Evolutionary conservation across 2,797 vertebrate genomes (phyloP).

Genomic region (Lacerta agilis): DNA sequence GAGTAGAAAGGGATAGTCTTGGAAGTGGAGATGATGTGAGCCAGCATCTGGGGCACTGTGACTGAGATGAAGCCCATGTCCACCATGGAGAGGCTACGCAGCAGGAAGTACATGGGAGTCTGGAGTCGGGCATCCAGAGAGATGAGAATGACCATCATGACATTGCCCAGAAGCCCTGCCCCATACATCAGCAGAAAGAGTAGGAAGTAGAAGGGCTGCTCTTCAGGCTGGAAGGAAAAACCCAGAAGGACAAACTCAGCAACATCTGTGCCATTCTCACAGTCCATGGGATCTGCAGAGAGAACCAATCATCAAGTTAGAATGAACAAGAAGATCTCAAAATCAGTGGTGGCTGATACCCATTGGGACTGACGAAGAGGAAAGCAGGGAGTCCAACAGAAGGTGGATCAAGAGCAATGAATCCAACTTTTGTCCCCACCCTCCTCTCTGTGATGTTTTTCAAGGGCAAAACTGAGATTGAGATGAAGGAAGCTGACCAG

Average conservation of each 20-base stretch:
- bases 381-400: no score
- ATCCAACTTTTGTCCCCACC: no score
- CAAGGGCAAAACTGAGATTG: no score
- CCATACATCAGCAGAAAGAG: constrained; percentile 65
- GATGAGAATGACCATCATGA: constrained; percentile 54
- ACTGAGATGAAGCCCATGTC: constrained; percentile 67
- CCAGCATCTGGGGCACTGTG: constrained; percentile 64
- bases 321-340: not conserved
- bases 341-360: no score
- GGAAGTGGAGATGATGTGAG: constrained; percentile 55
- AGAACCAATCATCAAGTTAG: not conserved
- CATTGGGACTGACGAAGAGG: no score
- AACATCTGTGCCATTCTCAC: not conserved
- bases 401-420: no score
- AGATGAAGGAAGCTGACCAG: no score
- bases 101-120: constrained; percentile 66
- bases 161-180: constrained; percentile 63
- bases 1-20: constrained; percentile 61
- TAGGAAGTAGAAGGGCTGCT: constrained; percentile 56
- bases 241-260: constrained; percentile 60
- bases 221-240: constrained; percentile 51
- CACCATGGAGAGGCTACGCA: constrained; percentile 63
- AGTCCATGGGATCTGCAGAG: constrained; percentile 22
- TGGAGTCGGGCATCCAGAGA: constrained; percentile 49
- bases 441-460: no score